phyloP scores from a whole-genome alignment of 1,140 invertebrate species.

The Sminthurides bifidus region DNA sequence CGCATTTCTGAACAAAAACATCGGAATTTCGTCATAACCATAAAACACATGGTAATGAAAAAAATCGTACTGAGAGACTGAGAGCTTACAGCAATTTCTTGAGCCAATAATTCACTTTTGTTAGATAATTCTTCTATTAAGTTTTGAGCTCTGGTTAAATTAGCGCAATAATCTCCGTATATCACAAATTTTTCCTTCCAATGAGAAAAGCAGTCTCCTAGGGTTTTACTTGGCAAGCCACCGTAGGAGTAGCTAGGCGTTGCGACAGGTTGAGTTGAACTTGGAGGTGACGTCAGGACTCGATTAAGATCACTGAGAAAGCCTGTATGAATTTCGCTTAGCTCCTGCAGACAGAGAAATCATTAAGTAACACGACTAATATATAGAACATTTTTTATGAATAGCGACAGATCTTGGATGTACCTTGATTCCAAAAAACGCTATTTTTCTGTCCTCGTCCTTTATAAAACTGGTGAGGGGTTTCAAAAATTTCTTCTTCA shows the following conservation, averaged over 20 bases:
- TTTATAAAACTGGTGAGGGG: conserved; percentile 59
- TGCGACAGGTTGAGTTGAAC: conserved; percentile 33
- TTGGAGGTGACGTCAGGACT: conserved; percentile 34
- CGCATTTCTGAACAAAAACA: conserved; percentile 59
- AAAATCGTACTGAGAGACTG: background rate
- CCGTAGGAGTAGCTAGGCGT: conserved; percentile 39
- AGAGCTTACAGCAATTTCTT: conserved; percentile 43
- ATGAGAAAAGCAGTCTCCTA: conserved; percentile 65
- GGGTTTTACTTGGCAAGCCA: conserved; percentile 36
- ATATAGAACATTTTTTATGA: background rate
- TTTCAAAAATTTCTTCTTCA: conserved; percentile 66
- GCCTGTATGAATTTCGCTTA: conserved; percentile 71
- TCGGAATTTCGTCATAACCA: conserved; percentile 35
- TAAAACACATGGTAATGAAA: background rate
- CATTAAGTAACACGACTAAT: background rate
- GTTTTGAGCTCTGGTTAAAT: conserved; percentile 56
- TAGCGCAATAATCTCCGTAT: conserved; percentile 92
- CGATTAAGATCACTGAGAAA: conserved; percentile 72
- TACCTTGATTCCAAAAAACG: conserved; percentile 84
- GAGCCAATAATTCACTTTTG: conserved; percentile 46
- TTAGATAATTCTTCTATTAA: conserved; percentile 50
- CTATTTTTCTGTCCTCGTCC: conserved; percentile 58
- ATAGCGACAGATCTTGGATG: conserved; percentile 28
- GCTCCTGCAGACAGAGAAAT: conserved; percentile 44
- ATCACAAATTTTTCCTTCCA: conserved; percentile 82